Base-by-base conservation (phyloP, 2,797 vertebrate genomes). In the Lutjanus argentimaculatus region DNA sequence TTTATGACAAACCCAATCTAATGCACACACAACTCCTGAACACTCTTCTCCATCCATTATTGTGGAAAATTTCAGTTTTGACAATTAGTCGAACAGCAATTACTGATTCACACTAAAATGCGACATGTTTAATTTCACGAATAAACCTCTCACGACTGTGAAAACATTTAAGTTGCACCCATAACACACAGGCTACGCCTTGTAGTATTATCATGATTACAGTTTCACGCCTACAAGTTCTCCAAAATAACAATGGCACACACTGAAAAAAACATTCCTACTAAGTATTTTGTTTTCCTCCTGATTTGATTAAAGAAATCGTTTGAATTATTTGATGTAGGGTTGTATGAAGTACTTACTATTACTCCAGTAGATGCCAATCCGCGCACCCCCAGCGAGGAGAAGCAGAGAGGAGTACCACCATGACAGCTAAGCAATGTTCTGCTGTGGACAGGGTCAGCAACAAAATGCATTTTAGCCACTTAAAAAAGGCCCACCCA, bases 1-100 rank as follows among this genome's bases (percentile, higher is more conserved):
- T 65, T 70, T 58, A 69, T 68, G 11, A 76, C 61, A 70, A 83
- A 80, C 45, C 51, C 45, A 81, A 77, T 82, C 14, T 66, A 78
- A 71, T 58, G 66, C 48, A n/a, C 43, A 21, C 51, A 62, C 59
- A 88, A 17, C 61, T 77, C 69, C 65, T 79, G 57, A 66, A 53
- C 61, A 66, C 57, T 68, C 67, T 46, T 42, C 63, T 75, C 66
- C 30, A 46, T 68, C 79, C 72, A 78, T 77, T 64, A 46, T 48
- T n/a, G n/a, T 58, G 17, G 15, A 76, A 56, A 36, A 51, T 58
- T 55, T 51, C 52, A 68, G 56, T 73, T 82, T 63, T 51, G 48
- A 73, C 66, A 68, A 80, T 79, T 59, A 72, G 21, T 56, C 48
- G 55, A 55, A 63, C 56, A 68, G 65, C 63, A 64, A 58, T 72